phyloP scores from a whole-genome alignment of 2,113 vertebrate genomes.

The Lagopus muta region DNA sequence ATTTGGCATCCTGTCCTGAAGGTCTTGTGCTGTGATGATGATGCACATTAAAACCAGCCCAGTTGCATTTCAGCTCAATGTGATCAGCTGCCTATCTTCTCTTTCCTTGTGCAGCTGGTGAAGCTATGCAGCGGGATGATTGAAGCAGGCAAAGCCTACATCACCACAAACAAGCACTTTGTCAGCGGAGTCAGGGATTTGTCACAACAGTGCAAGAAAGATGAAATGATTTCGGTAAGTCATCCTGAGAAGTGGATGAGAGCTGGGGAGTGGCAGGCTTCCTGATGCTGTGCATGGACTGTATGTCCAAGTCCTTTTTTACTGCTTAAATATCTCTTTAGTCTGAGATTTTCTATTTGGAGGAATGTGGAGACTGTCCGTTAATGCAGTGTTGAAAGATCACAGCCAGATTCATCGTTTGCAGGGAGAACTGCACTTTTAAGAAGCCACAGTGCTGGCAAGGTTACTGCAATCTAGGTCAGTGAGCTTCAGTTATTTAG shows the following conservation, averaged over 20 bases:
- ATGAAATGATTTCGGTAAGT: slow-evolving; percentile 93
- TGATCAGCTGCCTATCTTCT: accelerated
- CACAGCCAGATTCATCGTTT: neutral
- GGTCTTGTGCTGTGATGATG: neutral
- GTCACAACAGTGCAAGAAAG: slow-evolving; percentile 95
- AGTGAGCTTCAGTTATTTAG: neutral
- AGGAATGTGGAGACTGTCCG: neutral
- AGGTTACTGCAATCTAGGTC: slow-evolving; percentile 28
- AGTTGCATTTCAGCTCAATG: neutral
- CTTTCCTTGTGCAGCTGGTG: slow-evolving; percentile 83
- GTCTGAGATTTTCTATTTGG: neutral
- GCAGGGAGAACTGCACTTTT: neutral
- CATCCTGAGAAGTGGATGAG: neutral
- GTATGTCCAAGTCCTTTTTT: accelerated
- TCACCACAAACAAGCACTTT: slow-evolving; percentile 94
- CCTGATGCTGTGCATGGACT: neutral
- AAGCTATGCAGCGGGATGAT: slow-evolving; percentile 97
- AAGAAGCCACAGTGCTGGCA: neutral
- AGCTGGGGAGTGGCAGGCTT: neutral
- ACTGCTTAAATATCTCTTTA: neutral
- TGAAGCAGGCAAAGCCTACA: slow-evolving; percentile 92
- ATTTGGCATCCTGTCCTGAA: neutral
- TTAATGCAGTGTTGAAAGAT: neutral
- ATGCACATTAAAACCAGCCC: neutral
- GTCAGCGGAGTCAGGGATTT: slow-evolving; percentile 92